Percentiles rank a stretch among this genome's conserved stretches.
Conservation (phyloP, 2,113 vertebrate genomes). For the Notothenia rossii region DNA sequence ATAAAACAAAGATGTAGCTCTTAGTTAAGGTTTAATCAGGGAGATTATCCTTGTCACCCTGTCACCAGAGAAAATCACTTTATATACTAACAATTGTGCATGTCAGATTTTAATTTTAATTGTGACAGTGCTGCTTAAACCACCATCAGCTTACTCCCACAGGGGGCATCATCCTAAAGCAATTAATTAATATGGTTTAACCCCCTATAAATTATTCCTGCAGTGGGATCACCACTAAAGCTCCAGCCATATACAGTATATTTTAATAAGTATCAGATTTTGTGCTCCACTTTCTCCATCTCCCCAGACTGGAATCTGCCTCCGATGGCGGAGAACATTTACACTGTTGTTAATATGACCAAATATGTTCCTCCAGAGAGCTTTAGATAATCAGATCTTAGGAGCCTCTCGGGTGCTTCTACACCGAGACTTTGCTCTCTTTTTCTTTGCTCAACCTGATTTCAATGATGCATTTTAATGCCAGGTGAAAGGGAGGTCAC, state of each 20-base stretch:
- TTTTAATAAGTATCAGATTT: constrained; percentile 36
- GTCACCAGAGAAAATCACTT: neutral
- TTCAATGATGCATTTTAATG: constrained; percentile 21
- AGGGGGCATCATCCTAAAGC: neutral
- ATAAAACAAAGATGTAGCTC: neutral
- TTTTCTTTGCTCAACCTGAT: constrained; percentile 13
- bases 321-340: constrained; percentile 12
- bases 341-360: constrained; percentile 31
- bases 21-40: neutral
- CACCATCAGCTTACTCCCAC: neutral
- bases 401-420: neutral
- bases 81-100: neutral
- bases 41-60: neutral
- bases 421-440: neutral
- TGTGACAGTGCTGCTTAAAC: neutral
- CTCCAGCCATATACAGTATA: constrained; percentile 15
- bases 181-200: constrained; percentile 35
- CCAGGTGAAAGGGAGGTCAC: constrained; percentile 16
- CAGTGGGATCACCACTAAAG: constrained; percentile 4
- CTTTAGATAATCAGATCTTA: constrained; percentile 14
- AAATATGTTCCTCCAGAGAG: constrained; percentile 1
- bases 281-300: constrained; percentile 22
- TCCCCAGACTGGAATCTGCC: neutral
- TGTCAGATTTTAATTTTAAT: constrained; percentile 8
- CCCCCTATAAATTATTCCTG: constrained; percentile 30